Conservation (phyloP, 2,113 vertebrate species). For the Myxocyprinus asiaticus region DNA sequence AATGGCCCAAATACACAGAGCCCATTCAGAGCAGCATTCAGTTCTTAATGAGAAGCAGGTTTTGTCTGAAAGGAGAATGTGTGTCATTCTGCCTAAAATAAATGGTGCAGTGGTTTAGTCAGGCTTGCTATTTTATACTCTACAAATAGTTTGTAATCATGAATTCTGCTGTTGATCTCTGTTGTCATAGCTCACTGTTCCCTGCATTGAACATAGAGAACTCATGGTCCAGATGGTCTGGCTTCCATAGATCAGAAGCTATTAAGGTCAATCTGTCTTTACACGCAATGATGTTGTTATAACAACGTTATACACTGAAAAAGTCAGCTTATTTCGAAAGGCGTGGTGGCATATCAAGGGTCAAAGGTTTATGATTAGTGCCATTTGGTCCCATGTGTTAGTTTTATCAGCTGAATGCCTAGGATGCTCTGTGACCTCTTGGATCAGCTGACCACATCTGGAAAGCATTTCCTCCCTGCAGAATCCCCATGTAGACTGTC, state of each 20-base stretch:
- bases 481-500: slow-evolving; percentile 24
- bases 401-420: too few species aligned
- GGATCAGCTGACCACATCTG: slow-evolving; percentile 51
- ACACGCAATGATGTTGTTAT: too few species aligned
- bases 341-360: too few species aligned
- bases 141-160: neutral
- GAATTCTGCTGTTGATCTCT: neutral
- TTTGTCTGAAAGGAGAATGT: too few species aligned
- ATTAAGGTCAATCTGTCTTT: too few species aligned
- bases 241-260: too few species aligned
- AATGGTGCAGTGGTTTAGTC: neutral
- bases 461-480: slow-evolving; percentile 46
- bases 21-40: neutral
- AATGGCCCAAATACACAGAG: neutral
- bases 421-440: slow-evolving; percentile 25
- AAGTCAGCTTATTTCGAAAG: too few species aligned
- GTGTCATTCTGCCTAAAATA: neutral
- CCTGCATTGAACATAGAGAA: neutral
- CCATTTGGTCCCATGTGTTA: too few species aligned
- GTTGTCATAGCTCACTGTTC: neutral
- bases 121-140: neutral
- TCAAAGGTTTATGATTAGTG: too few species aligned
- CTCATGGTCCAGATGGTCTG: neutral
- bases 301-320: too few species aligned
- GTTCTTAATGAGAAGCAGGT: too few species aligned